Base-by-base conservation (phyloP, 2,888 invertebrate genomes). In the Zelleria hepariella region DNA sequence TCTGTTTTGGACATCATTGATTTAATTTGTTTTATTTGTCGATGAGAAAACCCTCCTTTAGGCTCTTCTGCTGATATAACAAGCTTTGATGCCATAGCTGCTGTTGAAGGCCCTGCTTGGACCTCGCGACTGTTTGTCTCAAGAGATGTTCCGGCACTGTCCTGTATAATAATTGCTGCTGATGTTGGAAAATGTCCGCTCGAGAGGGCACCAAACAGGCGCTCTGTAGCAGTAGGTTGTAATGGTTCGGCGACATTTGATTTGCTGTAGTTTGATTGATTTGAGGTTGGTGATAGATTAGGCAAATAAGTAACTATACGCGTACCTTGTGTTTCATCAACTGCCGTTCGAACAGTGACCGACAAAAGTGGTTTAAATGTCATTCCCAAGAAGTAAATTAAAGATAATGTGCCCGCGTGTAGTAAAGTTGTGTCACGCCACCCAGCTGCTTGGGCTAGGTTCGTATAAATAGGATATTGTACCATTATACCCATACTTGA, bases 231-330 rank as follows among this genome's bases (percentile, higher is more conserved):
- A 24, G 66, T 61, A 64, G 69, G 59, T 5, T 42, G 32, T 42
- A 42, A 42, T 48, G 60, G 20, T 18, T 58, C 58, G 32, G 15
- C 10, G 1, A 15, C 26, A 10, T 57, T 42, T 42, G 20, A 10
- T 57, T 15, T 42, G 15, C 32, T 42, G 32, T 10, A 42, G 32
- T 15, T 10, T 15, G 15, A 2, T 42, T 10, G 2, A 24, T 1
- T 47, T n/a, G 58, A 68, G 59, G 69, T 70, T 51, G 73, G 66
- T 27, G 79, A 71, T 62, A 86, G 63, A 64, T 71, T 87, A 58
- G 87, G 87, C 65, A 88, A 74, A 68, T 80, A 87, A 6, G 85
- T 81, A 5, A 86, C 80, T 18, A 86, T 86, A 48, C 78, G 76
- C 26, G 80, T 82, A 25, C 77, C 73, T 57, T 83, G 32, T 4